These are phyloP conservation scores for Glaucopsyche alexis DNA, from an alignment of 2,888 invertebrate genomes.

Conservation along the genomic window DNA sequence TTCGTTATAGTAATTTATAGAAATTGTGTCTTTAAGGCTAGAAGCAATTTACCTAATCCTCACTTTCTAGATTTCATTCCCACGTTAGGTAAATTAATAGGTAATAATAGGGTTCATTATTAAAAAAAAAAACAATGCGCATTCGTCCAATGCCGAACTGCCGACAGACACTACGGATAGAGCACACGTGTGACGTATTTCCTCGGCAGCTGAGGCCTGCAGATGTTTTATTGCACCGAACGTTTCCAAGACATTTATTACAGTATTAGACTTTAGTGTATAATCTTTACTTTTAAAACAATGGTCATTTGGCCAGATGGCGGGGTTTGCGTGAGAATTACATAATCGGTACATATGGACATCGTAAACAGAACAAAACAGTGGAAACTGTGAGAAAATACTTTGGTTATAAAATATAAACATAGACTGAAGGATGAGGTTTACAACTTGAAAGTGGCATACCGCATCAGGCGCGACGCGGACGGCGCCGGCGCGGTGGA, in stretches of 20 bases:
- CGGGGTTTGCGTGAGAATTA: slow-evolving; percentile 25
- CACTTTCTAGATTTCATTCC: neutral
- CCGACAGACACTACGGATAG: slow-evolving; percentile 54
- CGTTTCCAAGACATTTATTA: slow-evolving; percentile 78
- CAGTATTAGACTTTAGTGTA: slow-evolving; percentile 76
- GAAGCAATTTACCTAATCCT: too few species aligned
- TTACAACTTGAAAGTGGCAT: neutral
- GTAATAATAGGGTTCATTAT: neutral
- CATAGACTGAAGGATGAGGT: neutral
- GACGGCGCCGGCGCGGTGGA: too few species aligned
- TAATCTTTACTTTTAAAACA: slow-evolving; percentile 77
- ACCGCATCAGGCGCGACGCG: neutral
- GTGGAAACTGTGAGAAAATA: neutral
- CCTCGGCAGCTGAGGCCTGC: slow-evolving; percentile 74
- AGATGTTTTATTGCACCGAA: slow-evolving; percentile 78
- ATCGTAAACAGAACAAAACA: neutral
- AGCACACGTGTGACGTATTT: slow-evolving; percentile 76
- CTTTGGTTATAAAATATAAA: neutral
- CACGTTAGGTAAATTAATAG: neutral
- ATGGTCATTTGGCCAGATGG: slow-evolving; percentile 57
- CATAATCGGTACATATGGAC: slow-evolving; percentile 3
- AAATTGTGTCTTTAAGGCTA: too few species aligned
- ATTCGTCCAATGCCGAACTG: neutral
- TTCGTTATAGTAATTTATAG: too few species aligned
- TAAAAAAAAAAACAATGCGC: neutral